A percentile compares a stretch with the other conserved stretches of the same genome.
phyloP scores from a whole-genome alignment of 2,113 vertebrate genomes.

The Sylvilagus bachmani region DNA sequence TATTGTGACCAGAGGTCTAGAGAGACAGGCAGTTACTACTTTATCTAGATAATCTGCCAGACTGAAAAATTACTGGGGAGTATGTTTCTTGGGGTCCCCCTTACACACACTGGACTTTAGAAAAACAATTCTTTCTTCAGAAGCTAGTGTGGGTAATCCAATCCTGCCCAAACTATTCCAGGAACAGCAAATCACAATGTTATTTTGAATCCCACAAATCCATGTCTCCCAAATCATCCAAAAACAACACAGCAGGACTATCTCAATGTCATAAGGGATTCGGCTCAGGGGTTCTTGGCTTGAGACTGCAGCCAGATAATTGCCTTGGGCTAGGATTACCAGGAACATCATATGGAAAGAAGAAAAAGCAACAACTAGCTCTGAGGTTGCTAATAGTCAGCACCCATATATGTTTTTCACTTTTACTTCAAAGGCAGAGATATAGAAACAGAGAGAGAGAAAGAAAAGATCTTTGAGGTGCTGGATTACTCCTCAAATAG shows the following conservation, averaged over 20 bases:
- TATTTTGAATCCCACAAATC: slow-evolving; percentile 1
- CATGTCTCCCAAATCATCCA: not conserved
- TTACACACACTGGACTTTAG: not conserved
- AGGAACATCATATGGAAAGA: not conserved
- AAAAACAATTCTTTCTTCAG: not conserved
- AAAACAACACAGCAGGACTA: slow-evolving; percentile 48
- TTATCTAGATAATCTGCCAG: not conserved
- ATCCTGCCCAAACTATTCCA: not conserved
- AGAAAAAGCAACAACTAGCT: not conserved
- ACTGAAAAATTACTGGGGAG: not conserved
- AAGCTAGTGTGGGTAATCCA: too few relatives aligned
- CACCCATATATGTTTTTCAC: not conserved
- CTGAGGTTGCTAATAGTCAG: not conserved
- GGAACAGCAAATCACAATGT: not conserved
- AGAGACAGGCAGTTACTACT: not conserved
- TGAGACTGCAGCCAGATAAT: not conserved
- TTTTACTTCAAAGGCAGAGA: too few relatives aligned
- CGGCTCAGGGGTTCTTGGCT: not conserved
- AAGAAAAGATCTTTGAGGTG: too few relatives aligned
- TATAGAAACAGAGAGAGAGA: too few relatives aligned
- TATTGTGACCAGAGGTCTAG: not conserved
- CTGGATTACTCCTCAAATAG: too few relatives aligned
- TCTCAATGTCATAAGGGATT: not conserved
- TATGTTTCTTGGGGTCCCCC: not conserved
- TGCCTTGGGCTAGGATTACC: not conserved